Evolutionary conservation across 2,113 vertebrate genomes (phyloP).

Genomic region (Caretta caretta): DNA sequence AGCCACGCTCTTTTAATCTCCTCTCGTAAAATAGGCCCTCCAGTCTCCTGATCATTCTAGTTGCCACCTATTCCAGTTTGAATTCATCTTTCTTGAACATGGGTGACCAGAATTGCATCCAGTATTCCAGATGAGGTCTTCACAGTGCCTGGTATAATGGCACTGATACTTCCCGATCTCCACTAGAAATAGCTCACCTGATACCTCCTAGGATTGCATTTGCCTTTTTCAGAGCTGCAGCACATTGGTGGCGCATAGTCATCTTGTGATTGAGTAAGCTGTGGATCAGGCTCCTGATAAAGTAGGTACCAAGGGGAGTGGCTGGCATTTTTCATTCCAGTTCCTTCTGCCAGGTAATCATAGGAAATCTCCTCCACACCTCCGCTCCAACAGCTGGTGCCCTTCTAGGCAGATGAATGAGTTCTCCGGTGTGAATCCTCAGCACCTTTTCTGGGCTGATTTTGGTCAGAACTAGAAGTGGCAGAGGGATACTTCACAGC

Average conservation of each 20-base stretch:
- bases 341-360: not conserved
- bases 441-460: not conserved
- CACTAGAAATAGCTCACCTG: not conserved
- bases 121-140: not conserved
- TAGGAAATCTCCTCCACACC: not conserved
- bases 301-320: accelerated
- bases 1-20: not conserved
- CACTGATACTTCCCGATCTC: not conserved
- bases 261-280: not conserved
- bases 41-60: not conserved
- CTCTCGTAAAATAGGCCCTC: not conserved
- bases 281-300: not conserved
- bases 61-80: not conserved
- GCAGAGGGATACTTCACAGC: not conserved
- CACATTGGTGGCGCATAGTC: not conserved
- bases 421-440: not conserved
- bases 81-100: not conserved
- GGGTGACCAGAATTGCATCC: not conserved
- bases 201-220: not conserved
- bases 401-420: not conserved
- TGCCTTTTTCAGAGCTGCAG: not conserved
- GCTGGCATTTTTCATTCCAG: not conserved
- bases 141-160: not conserved
- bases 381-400: not conserved
- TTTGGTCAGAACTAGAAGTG: not conserved